Base-by-base conservation (phyloP, 2,113 vertebrate species). In the Anoura caudifer region DNA sequence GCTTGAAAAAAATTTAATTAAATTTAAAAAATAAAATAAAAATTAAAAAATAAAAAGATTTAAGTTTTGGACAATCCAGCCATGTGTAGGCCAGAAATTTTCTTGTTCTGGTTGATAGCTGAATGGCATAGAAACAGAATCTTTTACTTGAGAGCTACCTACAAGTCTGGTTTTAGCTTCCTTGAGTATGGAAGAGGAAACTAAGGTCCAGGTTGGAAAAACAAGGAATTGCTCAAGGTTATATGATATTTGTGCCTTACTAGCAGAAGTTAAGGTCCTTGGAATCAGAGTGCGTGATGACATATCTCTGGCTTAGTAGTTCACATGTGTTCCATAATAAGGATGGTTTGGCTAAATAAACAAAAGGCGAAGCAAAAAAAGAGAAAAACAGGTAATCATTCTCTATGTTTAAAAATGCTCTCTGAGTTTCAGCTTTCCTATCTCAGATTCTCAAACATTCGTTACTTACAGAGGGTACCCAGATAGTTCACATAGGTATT, bases 121-220 rank as follows among this genome's bases (percentile, higher is more conserved):
- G n/a, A 81, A 22, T 56, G 28, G 83, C 65, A 12, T 70, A 33
- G 22, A 93, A 94, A 67, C 16, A 94, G 70, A 69, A 69, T 65
- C 50, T 31, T 83, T 28, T 3, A 54, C 36, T 33, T 79, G 43
- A 84, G 33, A 82, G 24, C n/a, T 59, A 72, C 13, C 38, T 65
- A 20, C 17, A 93, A 63, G 38, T 80, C n/a, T 45, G 41, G 4
- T 83, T 86, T 63, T 17, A 56, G 16, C 52, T 72, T 4, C 72
- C 38, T 80, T 72, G 8, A 63, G 65, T 83, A 61, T 43, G 45
- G 22, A 97, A 96, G 95, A 97, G 94, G 72, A 96, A 52, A 47
- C 43, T 1, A 19, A 76, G 33, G 33, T 8, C 22, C 17, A 63
- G 31, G 72, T 13, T 80, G 19, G 61, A 19, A 12, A 26, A 43